Conservation (phyloP, 2,888 invertebrate species). For the Yponomeuta malinellus region DNA sequence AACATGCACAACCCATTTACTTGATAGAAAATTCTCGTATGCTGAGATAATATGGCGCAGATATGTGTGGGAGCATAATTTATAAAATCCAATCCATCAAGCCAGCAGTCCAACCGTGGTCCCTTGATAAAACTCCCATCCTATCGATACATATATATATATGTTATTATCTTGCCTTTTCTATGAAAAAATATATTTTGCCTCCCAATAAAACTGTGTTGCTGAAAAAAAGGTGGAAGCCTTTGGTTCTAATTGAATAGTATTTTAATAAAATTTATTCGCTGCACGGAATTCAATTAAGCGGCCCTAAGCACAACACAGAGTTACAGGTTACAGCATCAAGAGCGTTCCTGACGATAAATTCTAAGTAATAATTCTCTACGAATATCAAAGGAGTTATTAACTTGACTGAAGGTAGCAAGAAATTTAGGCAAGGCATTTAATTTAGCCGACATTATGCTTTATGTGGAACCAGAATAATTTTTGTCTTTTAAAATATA, state of each 20-base stretch:
- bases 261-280: background rate
- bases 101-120: background rate
- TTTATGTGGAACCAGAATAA: background rate
- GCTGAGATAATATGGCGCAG: background rate
- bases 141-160: background rate
- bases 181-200: background rate
- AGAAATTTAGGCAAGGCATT: background rate
- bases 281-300: background rate
- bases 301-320: background rate
- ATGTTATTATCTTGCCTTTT: background rate
- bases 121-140: background rate
- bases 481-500: background rate
- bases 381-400: slow-evolving; percentile 3
- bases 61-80: slow-evolving; percentile 1
- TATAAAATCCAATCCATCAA: slow-evolving; percentile 2
- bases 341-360: background rate
- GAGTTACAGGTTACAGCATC: background rate
- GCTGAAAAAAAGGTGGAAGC: too few relatives aligned
- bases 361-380: slow-evolving; percentile 1
- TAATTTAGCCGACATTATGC: background rate
- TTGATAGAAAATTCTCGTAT: background rate
- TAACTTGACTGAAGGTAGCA: background rate
- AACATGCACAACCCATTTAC: background rate
- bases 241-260: background rate
- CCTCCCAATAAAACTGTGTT: too few relatives aligned